Conservation (phyloP, 2,113 vertebrate species). For the Triplophysa tibetana region DNA sequence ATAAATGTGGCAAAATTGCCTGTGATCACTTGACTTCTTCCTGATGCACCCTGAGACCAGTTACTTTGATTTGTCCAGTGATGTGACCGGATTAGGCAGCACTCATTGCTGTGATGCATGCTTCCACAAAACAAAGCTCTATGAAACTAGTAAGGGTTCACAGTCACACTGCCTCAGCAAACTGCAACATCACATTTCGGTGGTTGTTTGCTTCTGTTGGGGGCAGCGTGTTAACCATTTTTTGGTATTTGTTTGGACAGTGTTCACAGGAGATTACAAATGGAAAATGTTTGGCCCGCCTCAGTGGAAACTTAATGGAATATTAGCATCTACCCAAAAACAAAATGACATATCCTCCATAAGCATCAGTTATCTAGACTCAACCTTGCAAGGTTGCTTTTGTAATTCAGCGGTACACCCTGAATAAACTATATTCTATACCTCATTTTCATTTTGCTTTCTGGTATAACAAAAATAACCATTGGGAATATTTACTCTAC, state of each 20-base stretch:
- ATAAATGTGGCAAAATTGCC: no score
- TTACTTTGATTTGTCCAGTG: no score
- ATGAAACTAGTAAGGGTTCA: no score
- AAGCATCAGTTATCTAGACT: slow-evolving; percentile 18
- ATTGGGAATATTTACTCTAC: slow-evolving; percentile 54
- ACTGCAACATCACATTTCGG: not conserved
- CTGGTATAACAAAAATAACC: slow-evolving; percentile 58
- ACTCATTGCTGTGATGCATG: no score
- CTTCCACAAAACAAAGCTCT: no score
- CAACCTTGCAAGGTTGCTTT: not conserved
- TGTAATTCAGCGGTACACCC: not conserved
- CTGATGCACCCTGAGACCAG: no score
- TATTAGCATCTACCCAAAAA: slow-evolving; percentile 45
- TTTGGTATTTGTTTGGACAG: slow-evolving; percentile 13
- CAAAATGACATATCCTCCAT: not conserved
- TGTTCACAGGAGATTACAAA: slow-evolving; percentile 20
- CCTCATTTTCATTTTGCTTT: slow-evolving; percentile 40
- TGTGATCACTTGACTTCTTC: no score
- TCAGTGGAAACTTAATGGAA: slow-evolving; percentile 53
- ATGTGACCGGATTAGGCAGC: no score
- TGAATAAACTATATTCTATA: slow-evolving; percentile 8
- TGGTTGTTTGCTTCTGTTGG: not conserved
- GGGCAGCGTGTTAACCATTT: no score
- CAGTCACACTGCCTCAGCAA: no score
- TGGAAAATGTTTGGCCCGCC: slow-evolving; percentile 47